phyloP scores from a whole-genome alignment of 2,888 invertebrate species.

The Bellardia bayeri region DNA sequence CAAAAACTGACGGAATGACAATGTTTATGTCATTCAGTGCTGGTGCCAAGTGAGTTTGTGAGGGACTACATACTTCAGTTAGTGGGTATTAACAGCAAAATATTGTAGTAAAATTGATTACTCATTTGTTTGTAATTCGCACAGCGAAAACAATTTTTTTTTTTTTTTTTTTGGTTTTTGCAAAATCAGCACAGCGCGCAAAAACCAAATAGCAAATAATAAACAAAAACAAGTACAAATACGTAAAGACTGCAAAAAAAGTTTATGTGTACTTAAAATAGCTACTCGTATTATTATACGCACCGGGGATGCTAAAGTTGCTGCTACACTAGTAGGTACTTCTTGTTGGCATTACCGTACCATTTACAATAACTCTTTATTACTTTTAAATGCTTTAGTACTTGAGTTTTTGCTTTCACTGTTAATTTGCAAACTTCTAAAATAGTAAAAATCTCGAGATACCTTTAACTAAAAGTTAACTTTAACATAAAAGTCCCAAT shows the following conservation, averaged over 20 bases:
- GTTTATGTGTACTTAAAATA: constrained; percentile 4
- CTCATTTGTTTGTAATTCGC: constrained; percentile 53
- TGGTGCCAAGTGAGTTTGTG: background rate
- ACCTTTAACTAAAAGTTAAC: no score
- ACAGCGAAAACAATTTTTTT: background rate
- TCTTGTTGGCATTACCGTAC: background rate
- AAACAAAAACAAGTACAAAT: background rate
- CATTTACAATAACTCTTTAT: no score
- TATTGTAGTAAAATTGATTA: constrained; percentile 36
- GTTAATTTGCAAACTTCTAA: no score
- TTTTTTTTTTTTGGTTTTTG: constrained; percentile 1
- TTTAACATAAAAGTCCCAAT: no score
- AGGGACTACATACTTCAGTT: constrained; percentile 11
- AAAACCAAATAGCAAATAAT: background rate
- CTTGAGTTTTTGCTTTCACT: no score
- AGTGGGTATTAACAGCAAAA: constrained; percentile 23
- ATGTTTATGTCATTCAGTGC: constrained; percentile 15
- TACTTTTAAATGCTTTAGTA: no score
- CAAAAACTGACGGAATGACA: background rate
- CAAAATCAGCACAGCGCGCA: constrained; percentile 21
- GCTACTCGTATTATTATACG: background rate
- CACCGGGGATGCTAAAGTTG: background rate
- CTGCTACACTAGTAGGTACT: background rate
- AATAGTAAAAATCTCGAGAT: no score
- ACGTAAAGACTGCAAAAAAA: background rate